Base-by-base conservation (phyloP, 2,113 vertebrate genomes). In the Tupaia tana region DNA sequence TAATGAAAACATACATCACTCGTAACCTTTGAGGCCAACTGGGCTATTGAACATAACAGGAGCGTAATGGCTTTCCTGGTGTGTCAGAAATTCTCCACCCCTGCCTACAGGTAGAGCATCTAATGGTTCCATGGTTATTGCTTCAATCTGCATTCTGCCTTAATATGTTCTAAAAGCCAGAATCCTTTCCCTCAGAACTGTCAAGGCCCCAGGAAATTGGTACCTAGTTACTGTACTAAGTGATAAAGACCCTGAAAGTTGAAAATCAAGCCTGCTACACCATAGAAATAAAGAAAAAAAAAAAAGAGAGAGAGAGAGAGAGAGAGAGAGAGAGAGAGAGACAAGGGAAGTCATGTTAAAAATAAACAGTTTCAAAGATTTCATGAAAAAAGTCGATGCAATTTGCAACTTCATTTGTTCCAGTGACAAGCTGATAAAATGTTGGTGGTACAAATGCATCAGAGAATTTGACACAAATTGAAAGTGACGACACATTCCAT, bases 401-500 rank as follows among this genome's bases (percentile, higher is more conserved):
- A 98, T 98, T 97, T 98, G 93, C 88, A 96, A 97, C 97, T 98
- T 97, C 92, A 94, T 98, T 97, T 98, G 84, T 88, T 96, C 91
- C n/a, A 52, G 73, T 95, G 95, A 97, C 93, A 97, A 97, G 91
- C 88, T 95, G 88, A 95, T 98, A 96, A 97, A 98, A 97, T 71
- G 97, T 86, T 91, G 87, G 89, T 96, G 97, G 95, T 97, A 94
- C 75, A 95, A 97, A 97, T 66, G 31, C 95, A 92, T 98, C 98
- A 97, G 90, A 96, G 97, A 98, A 96, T 92, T 58, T 98, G 94
- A 98, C 79, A 97, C 80, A 96, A 97, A 98, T 96, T 97, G 96
- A 98, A 98, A 98, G 88, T 97, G 97, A 98, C 96, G 97, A 97
- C 96, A 97, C 89, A 98, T 98, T 92, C 96, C 78, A 97, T 98